Conservation (phyloP, 2,888 invertebrate species). For the Frankliniella fusca region DNA sequence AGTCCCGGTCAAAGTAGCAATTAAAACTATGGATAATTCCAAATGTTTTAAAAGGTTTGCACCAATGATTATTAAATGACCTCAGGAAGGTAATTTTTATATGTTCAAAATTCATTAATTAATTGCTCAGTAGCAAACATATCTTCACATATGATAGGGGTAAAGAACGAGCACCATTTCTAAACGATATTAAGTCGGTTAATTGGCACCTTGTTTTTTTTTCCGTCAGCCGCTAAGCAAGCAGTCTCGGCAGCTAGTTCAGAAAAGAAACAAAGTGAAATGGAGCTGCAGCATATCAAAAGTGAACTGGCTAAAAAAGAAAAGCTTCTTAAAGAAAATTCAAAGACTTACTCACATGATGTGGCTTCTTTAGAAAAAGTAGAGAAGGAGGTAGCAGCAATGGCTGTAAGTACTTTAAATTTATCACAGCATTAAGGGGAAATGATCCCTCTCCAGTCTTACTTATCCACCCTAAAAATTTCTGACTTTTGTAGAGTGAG, state of each 20-base stretch:
- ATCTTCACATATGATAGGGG: too few relatives aligned
- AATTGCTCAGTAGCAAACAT: too few relatives aligned
- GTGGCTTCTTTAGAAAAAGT: slow-evolving; percentile 56
- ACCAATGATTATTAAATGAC: slow-evolving; percentile 28
- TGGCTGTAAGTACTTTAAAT: slow-evolving; percentile 51
- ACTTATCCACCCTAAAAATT: not conserved
- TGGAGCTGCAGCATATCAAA: slow-evolving; percentile 65
- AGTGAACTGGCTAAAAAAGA: slow-evolving; percentile 61
- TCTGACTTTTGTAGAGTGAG: slow-evolving; percentile 49
- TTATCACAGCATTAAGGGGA: slow-evolving; percentile 36
- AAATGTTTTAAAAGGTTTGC: too few relatives aligned
- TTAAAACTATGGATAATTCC: too few relatives aligned
- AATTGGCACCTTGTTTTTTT: not conserved
- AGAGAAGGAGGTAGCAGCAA: slow-evolving; percentile 54
- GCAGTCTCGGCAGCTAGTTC: slow-evolving; percentile 72
- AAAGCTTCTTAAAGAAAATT: slow-evolving; percentile 62
- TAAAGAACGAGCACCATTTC: too few relatives aligned
- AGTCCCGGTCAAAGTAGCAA: too few relatives aligned
- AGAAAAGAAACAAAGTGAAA: slow-evolving; percentile 69
- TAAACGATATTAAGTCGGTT: too few relatives aligned
- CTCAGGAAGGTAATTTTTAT: too few relatives aligned
- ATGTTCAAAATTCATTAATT: too few relatives aligned
- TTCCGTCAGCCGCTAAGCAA: slow-evolving; percentile 63
- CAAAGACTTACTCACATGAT: slow-evolving; percentile 64
- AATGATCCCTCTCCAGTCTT: not conserved